Conservation (phyloP, 2,113 vertebrate genomes). For the Carlito syrichta region DNA sequence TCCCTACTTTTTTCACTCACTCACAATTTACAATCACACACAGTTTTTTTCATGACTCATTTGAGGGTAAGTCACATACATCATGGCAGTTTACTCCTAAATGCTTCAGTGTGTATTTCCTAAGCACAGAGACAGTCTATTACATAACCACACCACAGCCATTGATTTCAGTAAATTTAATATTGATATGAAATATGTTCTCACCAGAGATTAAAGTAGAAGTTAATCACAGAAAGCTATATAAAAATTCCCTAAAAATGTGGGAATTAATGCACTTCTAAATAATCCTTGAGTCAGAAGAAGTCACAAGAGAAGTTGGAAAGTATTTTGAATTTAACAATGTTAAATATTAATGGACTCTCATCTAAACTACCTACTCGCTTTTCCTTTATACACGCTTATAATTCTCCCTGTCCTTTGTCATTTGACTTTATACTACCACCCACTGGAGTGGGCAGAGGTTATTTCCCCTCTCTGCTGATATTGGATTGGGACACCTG, state of each 20-base stretch:
- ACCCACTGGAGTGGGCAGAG: not conserved
- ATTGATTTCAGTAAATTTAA: not conserved
- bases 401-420: not conserved
- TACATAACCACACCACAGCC: not conserved
- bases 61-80: not conserved
- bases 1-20: not conserved
- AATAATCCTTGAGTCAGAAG: not conserved
- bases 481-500: not conserved
- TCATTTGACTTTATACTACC: not conserved
- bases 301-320: not conserved
- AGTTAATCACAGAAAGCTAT: not conserved
- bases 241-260: not conserved
- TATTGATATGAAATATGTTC: not conserved
- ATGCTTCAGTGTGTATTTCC: not conserved
- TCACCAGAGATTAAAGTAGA: slow-evolving; percentile 1
- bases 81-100: not conserved
- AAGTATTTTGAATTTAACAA: not conserved
- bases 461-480: not conserved
- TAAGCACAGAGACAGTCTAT: not conserved
- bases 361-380: not conserved
- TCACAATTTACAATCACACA: not conserved
- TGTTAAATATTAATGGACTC: not conserved
- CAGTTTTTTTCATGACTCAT: not conserved
- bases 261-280: not conserved
- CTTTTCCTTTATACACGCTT: not conserved